These are phyloP conservation scores for Leucoptera coffeella DNA, from an alignment of 2,888 invertebrate species.

Conservation along the genomic window DNA sequence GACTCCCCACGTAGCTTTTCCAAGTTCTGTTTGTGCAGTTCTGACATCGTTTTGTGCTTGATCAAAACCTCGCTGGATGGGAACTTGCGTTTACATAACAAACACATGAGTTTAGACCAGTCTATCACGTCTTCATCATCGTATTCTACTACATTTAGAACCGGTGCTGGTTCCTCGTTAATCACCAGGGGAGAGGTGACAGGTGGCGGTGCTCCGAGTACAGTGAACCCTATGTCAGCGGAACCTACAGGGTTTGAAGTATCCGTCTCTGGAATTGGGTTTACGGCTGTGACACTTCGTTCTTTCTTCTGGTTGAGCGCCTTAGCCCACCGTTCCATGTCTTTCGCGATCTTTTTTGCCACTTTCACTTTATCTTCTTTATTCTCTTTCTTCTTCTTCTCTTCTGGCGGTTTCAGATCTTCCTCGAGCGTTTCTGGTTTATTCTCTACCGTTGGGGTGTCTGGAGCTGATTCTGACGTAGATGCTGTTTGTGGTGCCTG, in stretches of 20 bases:
- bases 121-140: conserved; percentile 74
- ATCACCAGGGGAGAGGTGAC: conserved; percentile 14
- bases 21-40: conserved; percentile 88
- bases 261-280: conserved; percentile 38
- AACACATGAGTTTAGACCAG: conserved; percentile 84
- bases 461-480: conserved; percentile 5
- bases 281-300: conserved; percentile 35
- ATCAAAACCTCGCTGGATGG: conserved; percentile 80
- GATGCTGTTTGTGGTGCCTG: conserved; percentile 30
- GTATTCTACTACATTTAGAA: conserved; percentile 25
- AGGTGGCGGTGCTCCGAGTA: conserved; percentile 67
- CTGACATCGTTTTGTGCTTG: conserved; percentile 89
- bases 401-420: conserved; percentile 46
- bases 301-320: conserved; percentile 95
- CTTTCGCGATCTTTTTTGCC: conserved; percentile 95
- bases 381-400: conserved; percentile 64
- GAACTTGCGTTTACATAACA: conserved; percentile 93
- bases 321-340: conserved; percentile 86
- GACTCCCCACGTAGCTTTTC: conserved; percentile 41
- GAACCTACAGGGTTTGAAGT: conserved; percentile 61
- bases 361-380: conserved; percentile 94
- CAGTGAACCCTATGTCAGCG: conserved; percentile 90
- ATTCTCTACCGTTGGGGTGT: conserved; percentile 12
- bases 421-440: conserved; percentile 38
- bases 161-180: conserved; percentile 21